Evolutionary conservation across 2,113 vertebrate genomes (phyloP).

Genomic region (Menura novaehollandiae): DNA sequence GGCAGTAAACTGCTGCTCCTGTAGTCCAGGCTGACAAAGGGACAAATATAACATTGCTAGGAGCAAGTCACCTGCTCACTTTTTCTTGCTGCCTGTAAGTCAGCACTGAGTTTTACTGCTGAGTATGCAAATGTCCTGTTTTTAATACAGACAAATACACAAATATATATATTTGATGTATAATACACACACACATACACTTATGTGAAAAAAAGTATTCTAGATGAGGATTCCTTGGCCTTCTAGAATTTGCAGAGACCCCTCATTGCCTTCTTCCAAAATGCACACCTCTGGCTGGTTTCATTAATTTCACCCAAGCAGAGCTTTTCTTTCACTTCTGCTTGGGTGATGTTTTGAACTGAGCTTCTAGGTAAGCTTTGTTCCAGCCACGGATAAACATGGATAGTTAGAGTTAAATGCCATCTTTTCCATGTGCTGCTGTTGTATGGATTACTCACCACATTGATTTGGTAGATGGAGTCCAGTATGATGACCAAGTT

Average conservation of each 20-base stretch:
- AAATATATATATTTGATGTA: fast-evolving
- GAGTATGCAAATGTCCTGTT: neutral
- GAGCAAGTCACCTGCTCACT: neutral
- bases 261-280: neutral
- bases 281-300: neutral
- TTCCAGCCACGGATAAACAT: neutral
- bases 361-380: neutral
- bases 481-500: neutral
- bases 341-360: neutral
- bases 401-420: neutral
- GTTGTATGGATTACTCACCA: neutral
- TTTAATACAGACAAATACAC: neutral
- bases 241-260: neutral
- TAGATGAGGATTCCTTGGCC: neutral
- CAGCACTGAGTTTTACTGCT: neutral
- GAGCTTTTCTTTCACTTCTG: neutral
- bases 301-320: neutral
- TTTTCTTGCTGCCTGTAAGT: neutral
- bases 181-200: neutral
- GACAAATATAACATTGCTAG: neutral
- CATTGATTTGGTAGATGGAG: neutral
- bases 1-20: neutral
- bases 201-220: neutral
- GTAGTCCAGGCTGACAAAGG: neutral
- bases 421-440: neutral